Evolutionary conservation across 1,140 invertebrate species (phyloP).

Genomic region (Ganaspis sp.): DNA sequence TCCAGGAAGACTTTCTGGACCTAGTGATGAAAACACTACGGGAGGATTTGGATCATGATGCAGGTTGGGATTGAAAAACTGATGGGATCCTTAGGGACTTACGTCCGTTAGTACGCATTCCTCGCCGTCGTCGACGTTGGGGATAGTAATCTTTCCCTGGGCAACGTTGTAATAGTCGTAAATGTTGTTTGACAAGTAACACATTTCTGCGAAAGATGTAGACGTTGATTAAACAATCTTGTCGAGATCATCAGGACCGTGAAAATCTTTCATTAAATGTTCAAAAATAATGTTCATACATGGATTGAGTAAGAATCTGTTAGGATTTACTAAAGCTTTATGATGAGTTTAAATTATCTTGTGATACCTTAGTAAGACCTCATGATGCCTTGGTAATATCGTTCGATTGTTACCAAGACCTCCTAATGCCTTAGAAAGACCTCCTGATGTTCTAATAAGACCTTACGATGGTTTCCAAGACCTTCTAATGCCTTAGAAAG

Average conservation of each 20-base stretch:
- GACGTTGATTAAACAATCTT: conserved; percentile 56
- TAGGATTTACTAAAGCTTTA: no score
- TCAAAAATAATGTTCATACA: no score
- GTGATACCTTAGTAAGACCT: no score
- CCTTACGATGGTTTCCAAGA: no score
- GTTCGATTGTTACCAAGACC: no score
- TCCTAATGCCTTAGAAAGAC: no score
- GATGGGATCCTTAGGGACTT: conserved; percentile 73
- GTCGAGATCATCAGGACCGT: not conserved
- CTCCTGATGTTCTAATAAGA: no score
- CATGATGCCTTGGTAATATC: no score
- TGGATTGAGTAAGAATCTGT: no score
- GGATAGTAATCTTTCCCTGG: conserved; percentile 86
- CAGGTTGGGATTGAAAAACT: conserved; percentile 32
- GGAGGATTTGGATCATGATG: conserved; percentile 20
- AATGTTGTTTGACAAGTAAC: conserved; percentile 80
- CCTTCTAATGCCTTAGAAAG: no score
- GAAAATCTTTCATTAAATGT: no score
- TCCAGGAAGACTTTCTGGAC: not conserved
- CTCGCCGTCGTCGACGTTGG: conserved; percentile 85
- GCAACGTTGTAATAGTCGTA: conserved; percentile 85
- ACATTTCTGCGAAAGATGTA: conserved; percentile 74
- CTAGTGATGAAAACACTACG: not conserved
- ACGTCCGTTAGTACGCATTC: conserved; percentile 86
- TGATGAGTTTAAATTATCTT: no score